Evolutionary conservation across 2,888 invertebrate species (phyloP), one percentile per base, ranked within the genome.

Genomic region (Drosophila prolongata): DNA sequence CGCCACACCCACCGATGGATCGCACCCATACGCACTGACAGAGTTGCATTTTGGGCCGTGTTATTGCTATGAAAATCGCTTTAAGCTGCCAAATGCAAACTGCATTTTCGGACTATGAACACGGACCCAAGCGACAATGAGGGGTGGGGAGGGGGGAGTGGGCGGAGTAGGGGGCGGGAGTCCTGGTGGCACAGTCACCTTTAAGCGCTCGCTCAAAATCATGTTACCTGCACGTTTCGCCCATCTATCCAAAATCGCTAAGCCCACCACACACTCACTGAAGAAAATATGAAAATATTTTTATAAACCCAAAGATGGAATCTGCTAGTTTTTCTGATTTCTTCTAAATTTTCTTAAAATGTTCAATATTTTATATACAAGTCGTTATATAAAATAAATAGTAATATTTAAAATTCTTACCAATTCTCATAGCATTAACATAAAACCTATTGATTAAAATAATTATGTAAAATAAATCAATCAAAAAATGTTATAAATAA

Each of bases 31-130:
- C 52, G 55, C 71, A 57, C 42, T n/a, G 53, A 73, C 56, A 61
- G 62, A 69, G 85, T 55, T 77, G 75, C 77, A 81, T 73, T 79
- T 79, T 57, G 46, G 72, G 77, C 70, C 65, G 71, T 87, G 87
- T 80, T 82, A 82, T 84, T 87, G 75, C 88, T 81, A 87, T 83
- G 82, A 87, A 83, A 83, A 83, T 85, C 88, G 82, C 88, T 87
- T 83, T 83, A 83, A 83, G 88, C 82, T 68, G 70, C 67, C 67
- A 85, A 81, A 87, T 80, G 71, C 85, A 72, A 85, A 81, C 78
- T 87, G 82, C 82, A 82, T 85, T 87, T 76, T 61, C 50, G 44
- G 67, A 64, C 74, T 60, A 49, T 58, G 69, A 59, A 42, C 57
- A 55, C 43, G 40, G 43, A 6, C n/a, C 34, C 44, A 3, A 55